Percentiles rank a stretch among this genome's conserved stretches.
Evolutionary conservation across 2,888 invertebrate species (phyloP).

Genomic region (Synergus japonicus): DNA sequence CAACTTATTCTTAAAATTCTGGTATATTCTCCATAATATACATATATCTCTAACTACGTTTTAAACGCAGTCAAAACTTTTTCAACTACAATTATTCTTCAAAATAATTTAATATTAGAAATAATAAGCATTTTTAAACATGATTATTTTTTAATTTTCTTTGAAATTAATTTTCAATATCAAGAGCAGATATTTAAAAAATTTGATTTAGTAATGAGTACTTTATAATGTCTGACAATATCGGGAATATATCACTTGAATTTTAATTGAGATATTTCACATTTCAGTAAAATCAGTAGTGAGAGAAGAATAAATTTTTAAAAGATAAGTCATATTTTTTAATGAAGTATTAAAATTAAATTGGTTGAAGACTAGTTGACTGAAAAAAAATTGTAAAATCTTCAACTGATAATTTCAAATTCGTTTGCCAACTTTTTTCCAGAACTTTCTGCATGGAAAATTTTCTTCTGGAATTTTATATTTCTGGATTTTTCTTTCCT

Average conservation of each 20-base stretch:
- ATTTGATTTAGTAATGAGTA: no score
- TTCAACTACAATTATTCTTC: no score
- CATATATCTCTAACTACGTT: no score
- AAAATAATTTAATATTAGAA: no score
- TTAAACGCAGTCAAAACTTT: neutral
- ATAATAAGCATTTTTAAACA: no score
- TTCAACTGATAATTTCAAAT: no score
- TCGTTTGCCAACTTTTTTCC: neutral
- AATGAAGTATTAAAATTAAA: no score
- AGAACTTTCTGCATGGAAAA: neutral
- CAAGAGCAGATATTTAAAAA: neutral
- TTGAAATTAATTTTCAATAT: no score
- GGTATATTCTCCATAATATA: neutral
- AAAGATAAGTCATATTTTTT: no score
- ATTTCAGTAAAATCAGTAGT: conserved; percentile 12
- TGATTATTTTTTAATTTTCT: no score
- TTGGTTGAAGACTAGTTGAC: no score
- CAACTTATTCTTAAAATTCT: neutral
- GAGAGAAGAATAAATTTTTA: neutral
- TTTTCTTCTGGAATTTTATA: neutral
- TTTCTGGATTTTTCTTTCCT: neutral
- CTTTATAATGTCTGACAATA: neutral
- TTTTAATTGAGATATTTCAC: conserved; percentile 17
- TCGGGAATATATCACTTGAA: conserved; percentile 19
- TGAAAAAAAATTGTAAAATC: no score